A percentile compares a stretch with the other conserved stretches of the same genome.
These are phyloP conservation scores for Eremobia ochroleuca DNA, from an alignment of 2,888 invertebrate species.

Conservation along the genomic window DNA sequence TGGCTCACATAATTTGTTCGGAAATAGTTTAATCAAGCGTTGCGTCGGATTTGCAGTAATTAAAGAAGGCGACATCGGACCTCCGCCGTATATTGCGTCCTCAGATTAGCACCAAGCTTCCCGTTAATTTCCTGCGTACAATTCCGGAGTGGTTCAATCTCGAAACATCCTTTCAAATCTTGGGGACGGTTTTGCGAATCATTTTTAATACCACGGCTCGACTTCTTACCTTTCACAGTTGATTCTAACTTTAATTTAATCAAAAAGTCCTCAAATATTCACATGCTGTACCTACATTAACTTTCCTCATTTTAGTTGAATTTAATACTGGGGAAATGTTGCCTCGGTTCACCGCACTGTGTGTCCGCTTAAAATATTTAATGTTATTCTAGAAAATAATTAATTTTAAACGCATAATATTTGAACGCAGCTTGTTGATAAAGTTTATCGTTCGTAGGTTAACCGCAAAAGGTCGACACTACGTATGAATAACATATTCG, in stretches of 20 bases:
- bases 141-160: constrained; percentile 73
- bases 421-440: constrained; percentile 38
- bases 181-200: constrained; percentile 9
- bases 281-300: not conserved
- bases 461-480: constrained; percentile 20
- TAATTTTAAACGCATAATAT: constrained; percentile 51
- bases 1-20: constrained; percentile 75
- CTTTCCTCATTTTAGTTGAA: constrained; percentile 11
- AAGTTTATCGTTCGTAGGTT: constrained; percentile 28
- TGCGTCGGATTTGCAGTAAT: constrained; percentile 81
- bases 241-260: constrained; percentile 14
- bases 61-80: constrained; percentile 79
- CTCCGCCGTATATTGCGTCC: constrained; percentile 81
- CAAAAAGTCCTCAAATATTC: constrained; percentile 10
- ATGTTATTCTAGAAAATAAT: constrained; percentile 49
- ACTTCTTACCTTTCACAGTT: constrained; percentile 6
- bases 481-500: not conserved
- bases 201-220: constrained; percentile 24
- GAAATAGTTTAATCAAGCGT: constrained; percentile 82
- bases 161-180: constrained; percentile 72
- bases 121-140: constrained; percentile 84
- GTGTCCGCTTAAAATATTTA: constrained; percentile 45
- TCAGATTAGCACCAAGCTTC: constrained; percentile 82
- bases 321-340: constrained; percentile 32
- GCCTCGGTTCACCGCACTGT: constrained; percentile 28